phyloP scores from a whole-genome alignment of 1,140 invertebrate species.

The Steinernema khuongi region DNA sequence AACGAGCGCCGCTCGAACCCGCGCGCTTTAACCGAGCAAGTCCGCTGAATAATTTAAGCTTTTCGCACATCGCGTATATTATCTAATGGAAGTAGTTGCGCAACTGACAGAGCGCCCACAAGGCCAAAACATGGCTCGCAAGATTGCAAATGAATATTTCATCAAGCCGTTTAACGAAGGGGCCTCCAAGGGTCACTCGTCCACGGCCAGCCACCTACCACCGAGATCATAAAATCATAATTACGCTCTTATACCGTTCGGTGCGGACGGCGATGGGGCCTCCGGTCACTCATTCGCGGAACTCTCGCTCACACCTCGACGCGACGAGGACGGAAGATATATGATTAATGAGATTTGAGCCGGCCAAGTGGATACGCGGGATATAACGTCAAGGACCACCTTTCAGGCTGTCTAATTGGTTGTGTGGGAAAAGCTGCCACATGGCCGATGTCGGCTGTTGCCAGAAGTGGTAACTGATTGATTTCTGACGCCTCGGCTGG shows the following conservation, averaged over 20 bases:
- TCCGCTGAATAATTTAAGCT: neutral
- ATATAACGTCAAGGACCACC: neutral
- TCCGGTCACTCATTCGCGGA: neutral
- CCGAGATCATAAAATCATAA: constrained; percentile 8
- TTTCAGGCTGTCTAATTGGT: constrained; percentile 8
- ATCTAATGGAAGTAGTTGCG: constrained; percentile 7
- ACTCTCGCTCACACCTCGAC: constrained; percentile 7
- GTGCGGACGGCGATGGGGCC: neutral
- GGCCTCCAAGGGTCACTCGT: neutral
- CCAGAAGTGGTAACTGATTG: constrained; percentile 14
- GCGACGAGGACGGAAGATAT: neutral
- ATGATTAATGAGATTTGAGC: constrained; percentile 15
- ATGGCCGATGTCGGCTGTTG: neutral
- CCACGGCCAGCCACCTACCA: neutral
- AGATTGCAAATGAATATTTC: constrained; percentile 7
- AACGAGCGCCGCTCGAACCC: neutral
- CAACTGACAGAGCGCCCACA: neutral
- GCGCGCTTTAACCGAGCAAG: neutral
- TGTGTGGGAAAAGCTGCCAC: constrained; percentile 12
- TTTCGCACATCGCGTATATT: constrained; percentile 15
- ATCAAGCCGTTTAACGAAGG: constrained; percentile 9
- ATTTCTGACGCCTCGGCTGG: constrained; percentile 9
- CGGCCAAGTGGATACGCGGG: constrained; percentile 7
- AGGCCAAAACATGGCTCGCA: neutral
- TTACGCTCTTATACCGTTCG: constrained; percentile 1